Conservation (phyloP, 2,113 vertebrate genomes). For the Onychostruthus taczanowskii region DNA sequence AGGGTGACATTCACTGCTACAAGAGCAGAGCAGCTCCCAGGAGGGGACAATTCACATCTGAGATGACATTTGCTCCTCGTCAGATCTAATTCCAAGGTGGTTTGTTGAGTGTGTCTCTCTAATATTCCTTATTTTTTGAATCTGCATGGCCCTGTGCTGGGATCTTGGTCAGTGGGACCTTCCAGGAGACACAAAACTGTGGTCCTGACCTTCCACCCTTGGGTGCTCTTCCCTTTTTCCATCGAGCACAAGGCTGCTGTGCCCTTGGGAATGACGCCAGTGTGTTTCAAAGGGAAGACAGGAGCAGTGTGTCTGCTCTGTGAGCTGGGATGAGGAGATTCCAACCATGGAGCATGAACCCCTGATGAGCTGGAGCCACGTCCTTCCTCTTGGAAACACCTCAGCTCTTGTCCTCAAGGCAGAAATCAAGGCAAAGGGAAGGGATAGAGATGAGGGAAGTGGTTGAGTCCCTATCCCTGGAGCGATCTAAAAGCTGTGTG, state of each 20-base stretch:
- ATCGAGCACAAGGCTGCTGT: neutral
- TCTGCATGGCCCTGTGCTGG: fast-evolving
- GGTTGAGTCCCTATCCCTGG: neutral
- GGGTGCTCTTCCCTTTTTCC: neutral
- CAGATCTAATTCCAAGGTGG: neutral
- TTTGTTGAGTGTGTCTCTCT: neutral
- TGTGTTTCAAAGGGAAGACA: neutral
- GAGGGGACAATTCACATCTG: neutral
- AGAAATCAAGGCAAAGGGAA: neutral
- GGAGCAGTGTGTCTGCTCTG: neutral
- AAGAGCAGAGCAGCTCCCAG: neutral
- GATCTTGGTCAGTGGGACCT: neutral
- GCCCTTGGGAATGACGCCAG: fast-evolving
- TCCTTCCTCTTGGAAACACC: neutral
- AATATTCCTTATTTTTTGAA: neutral
- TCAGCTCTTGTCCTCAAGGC: neutral
- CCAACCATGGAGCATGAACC: fast-evolving
- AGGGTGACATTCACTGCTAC: fast-evolving
- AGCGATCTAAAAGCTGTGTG: neutral
- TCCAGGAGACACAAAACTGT: neutral
- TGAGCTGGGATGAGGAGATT: neutral
- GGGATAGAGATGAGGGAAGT: neutral
- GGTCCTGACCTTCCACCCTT: neutral
- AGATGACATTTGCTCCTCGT: neutral
- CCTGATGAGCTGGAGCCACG: fast-evolving